Evolutionary conservation across 2,888 invertebrate genomes (phyloP).

Genomic region (Chrysolina oricalcia): DNA sequence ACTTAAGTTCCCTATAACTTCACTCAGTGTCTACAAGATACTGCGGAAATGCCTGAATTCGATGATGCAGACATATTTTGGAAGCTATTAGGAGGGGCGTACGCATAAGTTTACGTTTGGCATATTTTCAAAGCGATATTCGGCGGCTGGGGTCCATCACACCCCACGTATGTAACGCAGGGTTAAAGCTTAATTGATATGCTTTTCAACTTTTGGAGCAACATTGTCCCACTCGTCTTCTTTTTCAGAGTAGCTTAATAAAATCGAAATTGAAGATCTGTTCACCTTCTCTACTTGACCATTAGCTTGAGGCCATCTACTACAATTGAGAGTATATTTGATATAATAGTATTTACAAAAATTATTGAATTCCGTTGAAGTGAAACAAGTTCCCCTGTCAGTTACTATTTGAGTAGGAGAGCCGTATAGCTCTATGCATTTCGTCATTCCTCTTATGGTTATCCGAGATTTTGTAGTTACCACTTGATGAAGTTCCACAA

Average conservation of each 20-base stretch:
- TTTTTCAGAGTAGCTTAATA: background rate
- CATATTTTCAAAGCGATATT: no score
- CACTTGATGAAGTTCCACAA: background rate
- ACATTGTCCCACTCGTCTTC: slow-evolving; percentile 28
- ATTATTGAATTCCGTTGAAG: background rate
- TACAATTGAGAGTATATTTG: no score
- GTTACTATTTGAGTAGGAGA: background rate
- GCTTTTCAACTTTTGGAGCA: slow-evolving; percentile 1
- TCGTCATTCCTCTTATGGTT: background rate
- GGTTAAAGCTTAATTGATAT: slow-evolving; percentile 4
- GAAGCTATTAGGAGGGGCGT: no score
- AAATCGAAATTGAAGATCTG: slow-evolving; percentile 16
- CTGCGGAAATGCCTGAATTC: no score
- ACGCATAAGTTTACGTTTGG: no score
- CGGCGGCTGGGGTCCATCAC: no score
- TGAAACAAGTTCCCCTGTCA: background rate
- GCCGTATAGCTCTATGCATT: background rate
- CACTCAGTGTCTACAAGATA: no score
- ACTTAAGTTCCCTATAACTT: no score
- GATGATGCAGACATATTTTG: no score
- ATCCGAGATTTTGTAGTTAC: background rate
- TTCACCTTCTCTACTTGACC: slow-evolving; percentile 29
- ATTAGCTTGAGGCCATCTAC: slow-evolving; percentile 27
- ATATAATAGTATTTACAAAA: no score
- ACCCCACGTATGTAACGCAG: no score